A percentile compares a stretch with the other conserved stretches of the same genome.
Evolutionary conservation across 2,113 vertebrate species (phyloP).

Genomic region (Hyaena hyaena): DNA sequence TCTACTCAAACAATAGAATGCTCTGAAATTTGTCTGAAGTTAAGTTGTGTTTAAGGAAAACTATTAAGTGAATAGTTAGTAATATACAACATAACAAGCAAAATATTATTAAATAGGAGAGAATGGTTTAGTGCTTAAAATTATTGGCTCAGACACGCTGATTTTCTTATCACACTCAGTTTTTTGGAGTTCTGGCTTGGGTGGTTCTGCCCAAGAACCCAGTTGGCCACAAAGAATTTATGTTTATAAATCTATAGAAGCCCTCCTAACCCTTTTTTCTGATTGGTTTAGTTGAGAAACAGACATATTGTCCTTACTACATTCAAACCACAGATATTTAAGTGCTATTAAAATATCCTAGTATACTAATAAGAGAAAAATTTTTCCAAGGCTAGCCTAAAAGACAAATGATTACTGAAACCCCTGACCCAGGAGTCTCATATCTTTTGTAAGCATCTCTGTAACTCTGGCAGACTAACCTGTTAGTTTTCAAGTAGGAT

Average conservation of each 20-base stretch:
- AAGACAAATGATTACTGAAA: not conserved
- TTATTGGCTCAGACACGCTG: not conserved
- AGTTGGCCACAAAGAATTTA: not conserved
- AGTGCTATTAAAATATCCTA: not conserved
- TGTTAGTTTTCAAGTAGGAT: not conserved
- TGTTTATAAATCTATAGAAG: conserved; percentile 1
- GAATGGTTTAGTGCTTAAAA: not conserved
- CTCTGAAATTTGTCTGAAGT: conserved; percentile 19
- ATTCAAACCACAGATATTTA: conserved; percentile 10
- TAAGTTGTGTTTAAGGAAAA: not conserved
- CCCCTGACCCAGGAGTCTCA: not conserved
- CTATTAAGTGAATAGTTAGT: not conserved
- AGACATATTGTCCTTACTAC: not conserved
- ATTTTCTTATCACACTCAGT: not conserved
- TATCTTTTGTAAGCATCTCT: not conserved
- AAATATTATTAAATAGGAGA: conserved; percentile 28
- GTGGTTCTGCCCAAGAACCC: not conserved
- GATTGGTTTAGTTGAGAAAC: not conserved
- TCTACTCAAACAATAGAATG: not conserved
- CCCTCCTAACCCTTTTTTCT: not conserved
- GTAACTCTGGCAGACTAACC: not conserved
- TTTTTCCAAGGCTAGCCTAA: not conserved
- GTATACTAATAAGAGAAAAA: not conserved
- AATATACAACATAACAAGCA: not conserved
- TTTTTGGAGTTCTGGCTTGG: not conserved